Evolutionary conservation across 1,140 invertebrate species (phyloP).

Genomic region (Aphelenchoides fujianensis): DNA sequence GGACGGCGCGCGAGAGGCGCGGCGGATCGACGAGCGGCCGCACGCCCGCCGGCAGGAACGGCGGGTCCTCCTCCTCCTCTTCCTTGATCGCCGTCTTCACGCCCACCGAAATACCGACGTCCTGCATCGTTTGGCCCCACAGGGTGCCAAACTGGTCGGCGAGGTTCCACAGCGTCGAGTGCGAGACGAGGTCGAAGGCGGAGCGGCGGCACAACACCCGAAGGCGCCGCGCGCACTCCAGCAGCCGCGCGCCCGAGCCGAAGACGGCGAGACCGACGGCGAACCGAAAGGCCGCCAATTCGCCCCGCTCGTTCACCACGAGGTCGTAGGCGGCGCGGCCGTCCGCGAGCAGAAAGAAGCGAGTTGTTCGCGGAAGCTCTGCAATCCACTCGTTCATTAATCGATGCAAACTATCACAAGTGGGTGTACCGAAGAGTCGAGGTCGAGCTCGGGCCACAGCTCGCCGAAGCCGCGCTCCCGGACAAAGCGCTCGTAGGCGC

Average conservation of each 20-base stretch:
- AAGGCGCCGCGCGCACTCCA: slow-evolving; percentile 39
- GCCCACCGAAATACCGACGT: slow-evolving; percentile 51
- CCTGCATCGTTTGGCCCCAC: slow-evolving; percentile 57
- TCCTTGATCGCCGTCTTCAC: slow-evolving; percentile 93
- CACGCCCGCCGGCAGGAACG: no score
- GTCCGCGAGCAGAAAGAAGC: no score
- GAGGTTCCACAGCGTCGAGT: slow-evolving; percentile 51
- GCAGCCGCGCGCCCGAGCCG: slow-evolving; percentile 36
- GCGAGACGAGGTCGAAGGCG: slow-evolving; percentile 38
- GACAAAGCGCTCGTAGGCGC: slow-evolving; percentile 47
- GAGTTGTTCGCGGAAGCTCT: no score
- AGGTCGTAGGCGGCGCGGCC: no score
- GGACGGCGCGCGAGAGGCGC: no score
- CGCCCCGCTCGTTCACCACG: no score
- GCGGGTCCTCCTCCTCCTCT: no score
- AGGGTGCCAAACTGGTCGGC: slow-evolving; percentile 57
- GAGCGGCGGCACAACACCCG: slow-evolving; percentile 27
- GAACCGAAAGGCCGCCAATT: slow-evolving; percentile 40
- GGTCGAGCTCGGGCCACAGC: slow-evolving; percentile 23
- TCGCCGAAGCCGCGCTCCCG: slow-evolving; percentile 44
- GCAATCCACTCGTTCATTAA: no score
- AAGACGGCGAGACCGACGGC: slow-evolving; percentile 40
- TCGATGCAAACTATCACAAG: no score
- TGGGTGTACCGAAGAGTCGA: slow-evolving; percentile 43
- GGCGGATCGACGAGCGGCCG: no score